These are phyloP conservation scores for Drosophila murphyi DNA, from an alignment of 1,140 invertebrate species.

Conservation along the genomic window DNA sequence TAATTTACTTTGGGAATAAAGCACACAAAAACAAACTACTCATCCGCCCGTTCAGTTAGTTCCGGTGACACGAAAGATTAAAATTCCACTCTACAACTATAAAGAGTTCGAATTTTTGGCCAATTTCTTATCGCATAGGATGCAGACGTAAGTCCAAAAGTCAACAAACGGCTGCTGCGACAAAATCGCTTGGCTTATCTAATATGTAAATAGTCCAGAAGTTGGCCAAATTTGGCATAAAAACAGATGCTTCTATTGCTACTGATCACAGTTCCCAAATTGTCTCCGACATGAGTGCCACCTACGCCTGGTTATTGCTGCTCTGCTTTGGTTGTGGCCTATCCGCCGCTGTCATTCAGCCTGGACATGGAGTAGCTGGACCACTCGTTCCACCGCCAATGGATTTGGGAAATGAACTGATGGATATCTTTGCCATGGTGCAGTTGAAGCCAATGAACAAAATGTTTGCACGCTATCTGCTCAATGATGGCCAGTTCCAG, in stretches of 20 bases:
- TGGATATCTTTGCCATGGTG: conserved; percentile 59
- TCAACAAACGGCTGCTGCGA: conserved; percentile 59
- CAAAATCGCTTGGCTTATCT: conserved; percentile 56
- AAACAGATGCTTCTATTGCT: background rate
- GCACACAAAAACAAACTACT: conserved; percentile 61
- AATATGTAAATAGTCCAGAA: conserved; percentile 9
- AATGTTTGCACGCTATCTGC: conserved; percentile 64
- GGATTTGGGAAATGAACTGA: conserved; percentile 65
- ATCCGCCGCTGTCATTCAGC: background rate
- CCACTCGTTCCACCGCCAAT: conserved; percentile 33
- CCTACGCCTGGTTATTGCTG: conserved; percentile 19
- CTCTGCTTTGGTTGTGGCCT: conserved; percentile 33
- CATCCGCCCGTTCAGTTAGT: conserved; percentile 21
- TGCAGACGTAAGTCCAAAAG: conserved; percentile 30
- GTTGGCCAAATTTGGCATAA: conserved; percentile 14
- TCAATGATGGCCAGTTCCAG: conserved; percentile 79
- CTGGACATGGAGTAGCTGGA: background rate
- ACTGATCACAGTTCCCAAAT: background rate
- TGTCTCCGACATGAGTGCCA: conserved; percentile 16
- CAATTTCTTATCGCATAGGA: conserved; percentile 41
- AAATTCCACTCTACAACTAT: conserved; percentile 23
- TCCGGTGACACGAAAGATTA: conserved; percentile 27
- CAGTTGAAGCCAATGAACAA: conserved; percentile 67
- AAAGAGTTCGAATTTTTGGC: conserved; percentile 69
- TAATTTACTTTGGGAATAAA: conserved; percentile 74